Percentiles rank a stretch among this genome's conserved stretches.
These are phyloP conservation scores for Drosophila subsilvestris DNA, from an alignment of 2,888 invertebrate species.

Conservation along the genomic window DNA sequence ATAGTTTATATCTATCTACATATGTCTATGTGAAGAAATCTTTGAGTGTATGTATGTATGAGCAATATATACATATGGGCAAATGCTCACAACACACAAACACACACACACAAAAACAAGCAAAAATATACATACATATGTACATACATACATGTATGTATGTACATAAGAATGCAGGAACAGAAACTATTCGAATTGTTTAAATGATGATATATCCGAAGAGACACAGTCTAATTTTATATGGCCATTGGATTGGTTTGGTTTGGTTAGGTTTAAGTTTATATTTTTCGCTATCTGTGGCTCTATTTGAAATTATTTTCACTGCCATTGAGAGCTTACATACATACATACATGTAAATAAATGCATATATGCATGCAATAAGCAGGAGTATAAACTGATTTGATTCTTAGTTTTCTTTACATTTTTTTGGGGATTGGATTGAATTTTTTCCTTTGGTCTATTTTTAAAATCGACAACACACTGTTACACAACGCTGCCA, in stretches of 20 bases:
- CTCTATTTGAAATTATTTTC: not conserved
- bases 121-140: no score
- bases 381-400: slow-evolving; percentile 9
- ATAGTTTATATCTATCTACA: slow-evolving; percentile 19
- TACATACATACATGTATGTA: no score
- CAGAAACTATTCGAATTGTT: not conserved
- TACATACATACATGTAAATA: slow-evolving; percentile 3
- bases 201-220: slow-evolving; percentile 6
- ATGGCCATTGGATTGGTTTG: not conserved
- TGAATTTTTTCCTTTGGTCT: slow-evolving; percentile 47
- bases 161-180: slow-evolving; percentile 4
- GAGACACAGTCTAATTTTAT: not conserved
- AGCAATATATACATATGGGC: no score
- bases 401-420: slow-evolving; percentile 29
- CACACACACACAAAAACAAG: not conserved
- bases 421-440: slow-evolving; percentile 25
- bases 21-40: slow-evolving; percentile 14
- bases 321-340: not conserved
- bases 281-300: not conserved
- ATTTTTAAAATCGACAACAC: slow-evolving; percentile 61
- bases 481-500: slow-evolving; percentile 67
- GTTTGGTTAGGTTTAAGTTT: not conserved
- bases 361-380: slow-evolving; percentile 3
- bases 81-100: not conserved
- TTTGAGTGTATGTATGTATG: not conserved